Conservation (phyloP, 1,140 invertebrate genomes). For the Zaprionus camerounensis region DNA sequence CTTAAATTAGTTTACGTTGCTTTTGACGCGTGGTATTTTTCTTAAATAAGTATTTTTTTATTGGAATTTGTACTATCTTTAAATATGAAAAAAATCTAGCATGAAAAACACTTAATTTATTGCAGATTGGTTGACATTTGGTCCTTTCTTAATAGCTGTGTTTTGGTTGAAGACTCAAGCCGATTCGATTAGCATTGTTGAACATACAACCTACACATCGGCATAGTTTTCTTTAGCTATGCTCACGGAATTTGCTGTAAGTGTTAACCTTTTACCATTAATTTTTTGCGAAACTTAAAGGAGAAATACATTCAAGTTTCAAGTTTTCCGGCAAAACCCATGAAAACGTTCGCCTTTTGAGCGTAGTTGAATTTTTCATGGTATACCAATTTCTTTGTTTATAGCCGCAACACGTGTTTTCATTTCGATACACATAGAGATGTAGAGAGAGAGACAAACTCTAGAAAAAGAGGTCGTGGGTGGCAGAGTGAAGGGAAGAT, state of each 20-base stretch:
- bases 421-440: constrained; percentile 66
- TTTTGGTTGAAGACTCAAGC: background rate
- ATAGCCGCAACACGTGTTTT: constrained; percentile 78
- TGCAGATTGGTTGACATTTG: too few species aligned
- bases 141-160: background rate
- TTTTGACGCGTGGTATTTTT: background rate
- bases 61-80: background rate
- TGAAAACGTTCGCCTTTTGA: constrained; percentile 37
- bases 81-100: background rate
- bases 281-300: constrained; percentile 11
- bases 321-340: background rate
- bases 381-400: constrained; percentile 79
- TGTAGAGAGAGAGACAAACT: constrained; percentile 25
- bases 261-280: constrained; percentile 6
- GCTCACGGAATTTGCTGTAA: background rate
- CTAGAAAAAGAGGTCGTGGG: background rate
- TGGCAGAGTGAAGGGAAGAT: constrained; percentile 9
- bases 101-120: too few species aligned
- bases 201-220: background rate
- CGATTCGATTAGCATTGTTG: background rate
- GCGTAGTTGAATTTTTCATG: constrained; percentile 55
- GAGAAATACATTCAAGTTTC: background rate
- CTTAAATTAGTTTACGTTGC: background rate
- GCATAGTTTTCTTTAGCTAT: background rate
- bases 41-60: background rate